Percentiles rank a stretch among this genome's conserved stretches.
Evolutionary conservation across 2,888 invertebrate genomes (phyloP).

Genomic region (Synanthedon formicaeformis): DNA sequence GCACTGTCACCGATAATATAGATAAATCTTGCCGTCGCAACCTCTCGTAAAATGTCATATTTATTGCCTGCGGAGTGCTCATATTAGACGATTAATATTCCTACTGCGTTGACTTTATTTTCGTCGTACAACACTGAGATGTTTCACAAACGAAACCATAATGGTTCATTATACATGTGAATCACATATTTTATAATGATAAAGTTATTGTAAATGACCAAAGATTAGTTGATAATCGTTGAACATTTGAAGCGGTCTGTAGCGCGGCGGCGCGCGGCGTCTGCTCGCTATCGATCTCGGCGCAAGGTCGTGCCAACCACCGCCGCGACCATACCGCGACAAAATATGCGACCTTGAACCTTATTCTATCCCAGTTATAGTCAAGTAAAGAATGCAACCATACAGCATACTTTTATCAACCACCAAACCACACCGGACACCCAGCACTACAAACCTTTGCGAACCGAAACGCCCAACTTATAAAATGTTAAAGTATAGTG

Average conservation of each 20-base stretch:
- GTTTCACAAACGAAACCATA: neutral
- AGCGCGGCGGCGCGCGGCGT: constrained; percentile 55
- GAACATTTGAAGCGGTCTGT: constrained; percentile 23
- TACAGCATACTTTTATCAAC: constrained; percentile 1
- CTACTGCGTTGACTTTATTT: neutral
- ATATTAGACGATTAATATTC: neutral
- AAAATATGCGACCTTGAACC: constrained; percentile 59
- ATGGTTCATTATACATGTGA: neutral
- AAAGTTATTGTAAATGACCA: too few relatives aligned
- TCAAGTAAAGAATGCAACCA: constrained; percentile 9
- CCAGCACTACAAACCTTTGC: too few relatives aligned
- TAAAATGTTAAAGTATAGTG: neutral
- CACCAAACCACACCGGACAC: neutral
- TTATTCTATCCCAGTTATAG: constrained; percentile 38
- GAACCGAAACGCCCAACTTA: too few relatives aligned
- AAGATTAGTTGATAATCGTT: neutral
- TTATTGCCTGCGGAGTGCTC: constrained; percentile 6
- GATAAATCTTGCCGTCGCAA: constrained; percentile 26
- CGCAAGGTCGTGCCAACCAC: constrained; percentile 47
- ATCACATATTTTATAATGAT: too few relatives aligned
- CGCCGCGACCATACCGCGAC: constrained; percentile 32
- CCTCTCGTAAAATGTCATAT: constrained; percentile 24
- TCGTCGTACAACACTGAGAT: neutral
- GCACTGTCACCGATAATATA: constrained; percentile 27
- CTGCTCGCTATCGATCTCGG: constrained; percentile 58